Evolutionary conservation across 2,888 invertebrate genomes (phyloP).

Genomic region (Odontocolon sp.): DNA sequence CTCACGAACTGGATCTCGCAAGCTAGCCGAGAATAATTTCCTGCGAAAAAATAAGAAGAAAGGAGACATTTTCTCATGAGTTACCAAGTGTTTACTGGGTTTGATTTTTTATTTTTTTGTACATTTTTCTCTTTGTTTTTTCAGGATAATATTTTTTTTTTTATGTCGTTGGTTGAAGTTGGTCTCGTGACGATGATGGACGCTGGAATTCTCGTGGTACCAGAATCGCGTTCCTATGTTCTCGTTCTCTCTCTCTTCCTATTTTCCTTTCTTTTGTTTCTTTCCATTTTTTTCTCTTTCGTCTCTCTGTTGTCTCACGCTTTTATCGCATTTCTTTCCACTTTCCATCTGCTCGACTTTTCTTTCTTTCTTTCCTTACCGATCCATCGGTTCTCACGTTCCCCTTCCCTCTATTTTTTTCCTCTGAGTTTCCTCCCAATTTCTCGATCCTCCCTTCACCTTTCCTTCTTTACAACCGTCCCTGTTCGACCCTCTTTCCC

Average conservation of each 20-base stretch:
- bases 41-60: constrained; percentile 82
- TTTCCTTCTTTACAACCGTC: not conserved
- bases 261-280: not conserved
- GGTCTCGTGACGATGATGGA: not conserved
- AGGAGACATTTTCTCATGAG: constrained; percentile 60
- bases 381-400: not conserved
- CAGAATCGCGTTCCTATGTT: constrained; percentile 2
- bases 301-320: not conserved
- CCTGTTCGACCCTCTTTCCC: not conserved
- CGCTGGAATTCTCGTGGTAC: not conserved
- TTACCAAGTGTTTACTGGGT: constrained; percentile 36
- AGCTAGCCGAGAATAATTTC: constrained; percentile 97
- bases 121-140: constrained; percentile 7
- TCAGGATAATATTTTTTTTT: constrained; percentile 18
- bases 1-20: constrained; percentile 98
- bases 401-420: not conserved
- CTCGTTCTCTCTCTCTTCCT: not conserved
- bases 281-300: not conserved
- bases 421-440: not conserved
- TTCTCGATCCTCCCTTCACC: not conserved
- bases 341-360: not conserved
- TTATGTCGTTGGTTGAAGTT: not conserved
- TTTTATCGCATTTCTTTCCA: not conserved
- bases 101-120: constrained; percentile 7
- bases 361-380: not conserved